Evolutionary conservation across 2,888 invertebrate species (phyloP), one percentile per base, ranked within the genome.

Genomic region (Orthonychiurus folsomi): DNA sequence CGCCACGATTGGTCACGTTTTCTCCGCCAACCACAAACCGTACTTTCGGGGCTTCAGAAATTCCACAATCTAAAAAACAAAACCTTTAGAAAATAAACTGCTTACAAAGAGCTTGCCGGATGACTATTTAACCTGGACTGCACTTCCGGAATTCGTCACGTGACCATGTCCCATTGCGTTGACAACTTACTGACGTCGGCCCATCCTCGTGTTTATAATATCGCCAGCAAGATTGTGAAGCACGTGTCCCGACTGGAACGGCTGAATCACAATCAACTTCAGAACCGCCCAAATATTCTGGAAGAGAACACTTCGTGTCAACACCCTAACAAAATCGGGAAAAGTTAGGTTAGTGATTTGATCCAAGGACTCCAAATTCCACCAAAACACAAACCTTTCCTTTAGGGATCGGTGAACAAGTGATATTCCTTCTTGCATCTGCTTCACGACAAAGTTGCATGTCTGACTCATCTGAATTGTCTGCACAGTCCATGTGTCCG

Each of bases 51-150:
- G 25, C 54, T 54, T 54, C 54, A 2, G 54, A 54, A 21, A 54
- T 54, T 54, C 54, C 54, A 54, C 54, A 54, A 54, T 18, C 54
- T 54, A 3, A 37, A 37, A 37, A 37, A 15, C 37, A 37, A 37
- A 37, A 37, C 20, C n/a, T 20, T 20, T 50, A 50, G 9, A 20
- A 9, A 3, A 50, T 50, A 20, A 50, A n/a, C 50, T 9, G 50
- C 20, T 9, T 50, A 20, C n/a, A n/a, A 50, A 9, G 21, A n/a
- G 2, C n/a, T 50, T 3, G n/a, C 12, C n/a, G 21, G n/a, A 20
- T 50, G 3, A n/a, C n/a, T n/a, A n/a, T n/a, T n/a, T n/a, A n/a
- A n/a, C n/a, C n/a, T n/a, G n/a, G n/a, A n/a, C n/a, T n/a, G n/a
- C n/a, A n/a, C n/a, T n/a, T n/a, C n/a, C n/a, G n/a, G n/a, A n/a